Conservation (phyloP, 2,113 vertebrate genomes). For the Carassius auratus region DNA sequence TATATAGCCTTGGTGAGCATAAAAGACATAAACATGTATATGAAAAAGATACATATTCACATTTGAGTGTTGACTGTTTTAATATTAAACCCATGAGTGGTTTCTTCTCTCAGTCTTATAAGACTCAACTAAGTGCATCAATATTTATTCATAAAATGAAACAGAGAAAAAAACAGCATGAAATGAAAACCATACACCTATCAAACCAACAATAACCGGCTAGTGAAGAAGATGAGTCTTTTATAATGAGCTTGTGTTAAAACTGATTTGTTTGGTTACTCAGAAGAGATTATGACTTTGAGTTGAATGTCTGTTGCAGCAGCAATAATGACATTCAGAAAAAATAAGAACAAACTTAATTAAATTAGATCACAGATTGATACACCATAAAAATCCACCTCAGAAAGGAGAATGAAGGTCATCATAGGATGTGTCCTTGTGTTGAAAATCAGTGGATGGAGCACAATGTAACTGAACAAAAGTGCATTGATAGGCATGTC, state of each 20-base stretch:
- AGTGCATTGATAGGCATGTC: too few relatives aligned
- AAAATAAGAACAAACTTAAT: not conserved
- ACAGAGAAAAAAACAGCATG: constrained; percentile 5
- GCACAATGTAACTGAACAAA: too few relatives aligned
- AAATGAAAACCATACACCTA: not conserved
- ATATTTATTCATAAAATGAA: constrained; percentile 38
- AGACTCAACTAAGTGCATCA: not conserved
- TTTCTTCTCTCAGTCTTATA: not conserved
- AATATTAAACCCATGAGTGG: not conserved
- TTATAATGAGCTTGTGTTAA: constrained; percentile 17
- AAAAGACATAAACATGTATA: not conserved
- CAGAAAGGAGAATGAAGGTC: not conserved
- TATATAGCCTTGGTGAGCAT: not conserved
- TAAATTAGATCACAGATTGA: not conserved
- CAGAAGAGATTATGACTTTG: not conserved
- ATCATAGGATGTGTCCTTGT: not conserved
- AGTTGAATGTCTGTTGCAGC: not conserved
- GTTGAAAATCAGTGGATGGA: too few relatives aligned
- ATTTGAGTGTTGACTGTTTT: not conserved
- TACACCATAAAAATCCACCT: not conserved
- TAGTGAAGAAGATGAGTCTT: not conserved
- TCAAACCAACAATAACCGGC: constrained; percentile 6
- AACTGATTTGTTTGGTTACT: not conserved
- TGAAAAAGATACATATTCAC: not conserved
- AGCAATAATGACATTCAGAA: not conserved